phyloP scores from a whole-genome alignment of 2,888 invertebrate species.

The Empis stercorea region DNA sequence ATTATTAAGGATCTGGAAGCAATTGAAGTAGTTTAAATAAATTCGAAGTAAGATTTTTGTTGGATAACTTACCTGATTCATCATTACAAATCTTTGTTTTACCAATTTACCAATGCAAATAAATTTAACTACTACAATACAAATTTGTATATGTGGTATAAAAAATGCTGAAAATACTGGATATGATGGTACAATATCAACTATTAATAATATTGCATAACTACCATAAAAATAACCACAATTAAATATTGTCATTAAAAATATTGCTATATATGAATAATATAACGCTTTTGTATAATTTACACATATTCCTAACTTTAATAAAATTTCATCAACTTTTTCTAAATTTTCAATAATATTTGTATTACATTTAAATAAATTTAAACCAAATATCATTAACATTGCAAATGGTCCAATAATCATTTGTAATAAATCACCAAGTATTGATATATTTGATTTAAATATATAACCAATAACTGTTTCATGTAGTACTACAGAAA shows the following conservation, averaged over 20 bases:
- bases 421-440: slow-evolving; percentile 11
- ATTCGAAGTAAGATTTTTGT: not conserved
- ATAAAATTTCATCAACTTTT: slow-evolving; percentile 27
- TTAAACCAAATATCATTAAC: slow-evolving; percentile 29
- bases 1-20: too few species aligned
- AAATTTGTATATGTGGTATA: slow-evolving; percentile 29
- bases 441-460: not conserved
- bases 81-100: slow-evolving; percentile 25
- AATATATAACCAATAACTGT: too few species aligned
- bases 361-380: slow-evolving; percentile 24
- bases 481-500: too few species aligned
- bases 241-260: slow-evolving; percentile 27
- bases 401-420: slow-evolving; percentile 18
- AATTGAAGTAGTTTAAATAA: too few species aligned
- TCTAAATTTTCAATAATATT: slow-evolving; percentile 26
- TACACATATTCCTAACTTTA: slow-evolving; percentile 25
- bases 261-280: slow-evolving; percentile 24
- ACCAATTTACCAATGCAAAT: slow-evolving; percentile 26
- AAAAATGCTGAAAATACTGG: slow-evolving; percentile 29
- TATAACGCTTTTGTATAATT: slow-evolving; percentile 26
- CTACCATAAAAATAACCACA: slow-evolving; percentile 28
- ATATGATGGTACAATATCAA: slow-evolving; percentile 26
- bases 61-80: slow-evolving; percentile 30
- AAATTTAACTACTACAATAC: slow-evolving; percentile 30
- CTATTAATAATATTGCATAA: slow-evolving; percentile 24